Conservation (phyloP, 2,888 invertebrate species). For the Liposcelis brunnea region DNA sequence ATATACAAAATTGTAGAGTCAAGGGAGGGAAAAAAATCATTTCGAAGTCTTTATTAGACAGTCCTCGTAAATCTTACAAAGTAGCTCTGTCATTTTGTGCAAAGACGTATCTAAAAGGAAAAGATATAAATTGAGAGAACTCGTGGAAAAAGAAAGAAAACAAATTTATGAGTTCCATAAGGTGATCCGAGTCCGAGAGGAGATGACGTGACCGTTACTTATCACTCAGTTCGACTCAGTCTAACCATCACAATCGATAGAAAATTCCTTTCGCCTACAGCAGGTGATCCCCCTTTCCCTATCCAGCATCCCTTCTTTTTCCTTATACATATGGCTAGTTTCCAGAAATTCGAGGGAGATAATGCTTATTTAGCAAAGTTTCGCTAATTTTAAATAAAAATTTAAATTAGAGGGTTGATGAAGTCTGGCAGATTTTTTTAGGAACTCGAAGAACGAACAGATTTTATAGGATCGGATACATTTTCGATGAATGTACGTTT, state of each 20-base stretch:
- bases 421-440: too few species aligned
- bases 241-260: neutral
- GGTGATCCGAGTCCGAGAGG: slow-evolving; percentile 11
- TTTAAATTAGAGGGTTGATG: too few species aligned
- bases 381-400: too few species aligned
- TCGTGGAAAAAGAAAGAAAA: slow-evolving; percentile 5
- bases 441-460: too few species aligned
- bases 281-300: neutral
- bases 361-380: too few species aligned
- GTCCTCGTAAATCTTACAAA: slow-evolving; percentile 2
- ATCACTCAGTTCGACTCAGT: slow-evolving; percentile 2
- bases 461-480: too few species aligned
- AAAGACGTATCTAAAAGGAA: neutral
- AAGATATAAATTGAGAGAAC: slow-evolving; percentile 3
- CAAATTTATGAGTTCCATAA: slow-evolving; percentile 15
- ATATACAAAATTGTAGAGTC: too few species aligned
- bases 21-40: neutral
- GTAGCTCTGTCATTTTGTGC: slow-evolving; percentile 1
- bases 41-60: slow-evolving; percentile 4
- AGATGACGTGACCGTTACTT: slow-evolving; percentile 6
- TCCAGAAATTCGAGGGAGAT: too few species aligned
- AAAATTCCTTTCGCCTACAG: neutral
- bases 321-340: too few species aligned
- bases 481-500: too few species aligned
- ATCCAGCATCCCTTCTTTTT: slow-evolving; percentile 5